Base-by-base conservation (phyloP, 2,113 vertebrate species). In the Centrocercus urophasianus region DNA sequence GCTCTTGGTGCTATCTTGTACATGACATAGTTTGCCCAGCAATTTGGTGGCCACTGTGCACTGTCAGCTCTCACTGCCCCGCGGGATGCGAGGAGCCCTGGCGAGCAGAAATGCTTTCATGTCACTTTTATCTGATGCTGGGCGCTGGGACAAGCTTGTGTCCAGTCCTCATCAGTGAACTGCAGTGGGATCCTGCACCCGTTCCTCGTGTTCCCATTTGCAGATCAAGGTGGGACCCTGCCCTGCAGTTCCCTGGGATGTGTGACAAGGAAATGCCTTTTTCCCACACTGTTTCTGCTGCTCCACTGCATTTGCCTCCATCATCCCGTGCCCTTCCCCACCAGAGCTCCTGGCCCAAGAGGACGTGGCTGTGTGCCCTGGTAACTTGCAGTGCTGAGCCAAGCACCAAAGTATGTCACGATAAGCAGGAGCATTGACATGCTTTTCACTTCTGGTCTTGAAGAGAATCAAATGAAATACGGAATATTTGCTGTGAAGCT, bases 21-120 rank as follows among this genome's bases (percentile, higher is more conserved):
- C 90, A 28, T 93, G 95, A 89, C 96, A 95, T 94, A 84, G 93
- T 32, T 73, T 34, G 30, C 94, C 54, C 84, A 96, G 15, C 94
- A 73, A 92, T 95, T 87, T 72, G 86, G 94, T 50, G 90, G 28
- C 90, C 3, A 54, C 93, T 69, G 91, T 8, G 8, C 47, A 52
- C 57, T 89, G 80, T 93, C 95, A 88, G 89, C 89, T 50, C 8
- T 24, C 80, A 65, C 89, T 30, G 80, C 40, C 79, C 77, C 2
- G 25, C 59, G 34, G 77, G 82, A 42, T 43, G 30, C 19, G 36
- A 27, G 30, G 27, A 22, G 83, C 75, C 67, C 64, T 34, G 12
- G 72, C 6, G 3, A 42, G 4, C 56, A 93, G 79, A 90, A 92
- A 88, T 43, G 59, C 86, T 83, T 92, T 89, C 72, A 42, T 90